Evolutionary conservation across 2,888 invertebrate genomes (phyloP).

Genomic region (Chymomyza procnemis): DNA sequence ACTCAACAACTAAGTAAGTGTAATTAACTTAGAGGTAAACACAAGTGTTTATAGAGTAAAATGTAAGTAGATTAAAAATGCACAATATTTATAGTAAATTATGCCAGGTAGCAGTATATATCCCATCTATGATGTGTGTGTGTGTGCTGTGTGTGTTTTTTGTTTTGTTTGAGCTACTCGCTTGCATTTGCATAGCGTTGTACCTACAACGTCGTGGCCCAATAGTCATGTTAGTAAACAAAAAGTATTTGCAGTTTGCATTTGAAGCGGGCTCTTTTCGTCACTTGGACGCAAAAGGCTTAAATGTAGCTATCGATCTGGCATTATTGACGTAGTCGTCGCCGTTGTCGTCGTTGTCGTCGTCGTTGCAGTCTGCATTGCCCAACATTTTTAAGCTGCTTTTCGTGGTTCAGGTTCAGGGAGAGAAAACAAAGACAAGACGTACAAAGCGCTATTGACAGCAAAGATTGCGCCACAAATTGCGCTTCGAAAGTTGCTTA

Average conservation of each 20-base stretch:
- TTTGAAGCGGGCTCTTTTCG: background rate
- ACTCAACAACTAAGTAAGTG: background rate
- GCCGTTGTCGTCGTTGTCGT: background rate
- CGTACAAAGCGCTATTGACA: background rate
- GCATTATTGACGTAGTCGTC: background rate
- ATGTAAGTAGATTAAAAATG: background rate
- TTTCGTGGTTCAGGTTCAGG: slow-evolving; percentile 61
- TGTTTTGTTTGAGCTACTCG: background rate
- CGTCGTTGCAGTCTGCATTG: background rate
- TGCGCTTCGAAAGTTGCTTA: background rate
- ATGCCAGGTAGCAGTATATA: too few relatives aligned
- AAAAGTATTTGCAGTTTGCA: background rate
- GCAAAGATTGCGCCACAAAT: background rate
- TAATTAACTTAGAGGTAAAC: background rate
- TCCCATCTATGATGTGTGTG: background rate
- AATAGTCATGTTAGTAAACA: background rate
- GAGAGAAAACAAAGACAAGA: background rate
- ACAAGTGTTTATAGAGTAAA: background rate
- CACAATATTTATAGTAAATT: background rate
- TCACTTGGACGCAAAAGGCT: background rate
- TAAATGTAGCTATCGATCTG: background rate
- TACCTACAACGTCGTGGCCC: background rate
- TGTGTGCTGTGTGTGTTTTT: background rate
- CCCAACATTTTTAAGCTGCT: slow-evolving; percentile 41
- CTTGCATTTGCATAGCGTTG: background rate